These are phyloP conservation scores for Epsilonema sp. DNA, from an alignment of 2,888 invertebrate species.

Conservation along the genomic window DNA sequence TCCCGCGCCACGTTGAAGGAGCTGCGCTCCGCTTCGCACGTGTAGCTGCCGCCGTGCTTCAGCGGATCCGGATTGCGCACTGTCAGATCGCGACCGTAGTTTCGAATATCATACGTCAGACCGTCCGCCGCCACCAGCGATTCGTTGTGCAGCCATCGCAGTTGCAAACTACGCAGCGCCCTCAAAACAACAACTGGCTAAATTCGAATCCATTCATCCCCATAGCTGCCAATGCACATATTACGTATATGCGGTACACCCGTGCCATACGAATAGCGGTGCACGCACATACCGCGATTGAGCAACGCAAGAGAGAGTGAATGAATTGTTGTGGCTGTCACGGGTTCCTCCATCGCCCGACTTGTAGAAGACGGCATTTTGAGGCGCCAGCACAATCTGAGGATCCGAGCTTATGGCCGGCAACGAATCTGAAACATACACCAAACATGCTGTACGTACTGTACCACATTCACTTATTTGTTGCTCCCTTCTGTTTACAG, in stretches of 20 bases:
- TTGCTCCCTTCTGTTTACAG: too few species aligned
- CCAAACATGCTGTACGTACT: too few species aligned
- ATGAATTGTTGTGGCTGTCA: too few species aligned
- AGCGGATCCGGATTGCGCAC: neutral
- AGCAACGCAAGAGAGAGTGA: neutral
- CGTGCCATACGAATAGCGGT: too few species aligned
- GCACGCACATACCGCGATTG: neutral
- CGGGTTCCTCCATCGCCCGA: neutral
- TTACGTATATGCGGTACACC: too few species aligned
- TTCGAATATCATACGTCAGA: neutral
- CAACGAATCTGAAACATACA: too few species aligned
- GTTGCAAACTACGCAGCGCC: neutral
- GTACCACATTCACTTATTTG: too few species aligned
- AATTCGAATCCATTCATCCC: too few species aligned
- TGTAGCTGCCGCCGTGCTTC: constrained; percentile 4
- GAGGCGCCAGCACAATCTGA: neutral
- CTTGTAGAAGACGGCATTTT: neutral
- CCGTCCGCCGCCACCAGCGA: constrained; percentile 1
- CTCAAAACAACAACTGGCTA: neutral
- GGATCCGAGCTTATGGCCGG: too few species aligned
- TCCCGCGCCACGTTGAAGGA: neutral
- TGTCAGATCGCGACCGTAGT: constrained; percentile 2
- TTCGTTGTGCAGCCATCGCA: constrained; percentile 6
- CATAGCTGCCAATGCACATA: too few species aligned
- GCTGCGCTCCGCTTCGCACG: constrained; percentile 5